These are phyloP conservation scores for Hydraecia micacea DNA, from an alignment of 2,888 invertebrate genomes.

Conservation along the genomic window DNA sequence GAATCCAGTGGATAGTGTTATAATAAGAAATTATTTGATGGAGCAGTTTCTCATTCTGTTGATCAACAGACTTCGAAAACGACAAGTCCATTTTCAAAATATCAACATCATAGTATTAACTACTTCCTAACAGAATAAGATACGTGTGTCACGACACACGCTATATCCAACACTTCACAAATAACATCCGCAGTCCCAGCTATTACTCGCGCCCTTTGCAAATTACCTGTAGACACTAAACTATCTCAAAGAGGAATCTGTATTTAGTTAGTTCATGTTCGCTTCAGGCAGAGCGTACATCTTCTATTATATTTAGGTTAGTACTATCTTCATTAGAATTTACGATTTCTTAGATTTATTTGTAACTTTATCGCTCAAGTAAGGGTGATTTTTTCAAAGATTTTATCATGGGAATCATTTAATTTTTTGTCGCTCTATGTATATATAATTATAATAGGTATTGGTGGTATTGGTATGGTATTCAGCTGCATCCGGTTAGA, in stretches of 20 bases:
- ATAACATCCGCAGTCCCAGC: slow-evolving; percentile 15
- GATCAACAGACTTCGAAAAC: background rate
- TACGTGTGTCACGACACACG: slow-evolving; percentile 8
- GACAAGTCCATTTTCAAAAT: background rate
- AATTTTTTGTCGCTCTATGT: background rate
- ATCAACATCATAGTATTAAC: background rate
- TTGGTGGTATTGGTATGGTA: too few relatives aligned
- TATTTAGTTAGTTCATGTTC: slow-evolving; percentile 33
- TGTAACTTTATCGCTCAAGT: background rate
- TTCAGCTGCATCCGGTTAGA: too few relatives aligned
- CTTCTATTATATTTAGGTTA: slow-evolving; percentile 7
- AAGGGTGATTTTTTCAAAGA: background rate
- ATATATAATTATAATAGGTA: too few relatives aligned
- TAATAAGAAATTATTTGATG: too few relatives aligned
- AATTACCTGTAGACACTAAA: slow-evolving; percentile 33
- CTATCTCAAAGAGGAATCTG: slow-evolving; percentile 49
- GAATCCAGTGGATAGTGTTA: too few relatives aligned
- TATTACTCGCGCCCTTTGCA: slow-evolving; percentile 45
- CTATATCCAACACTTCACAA: background rate
- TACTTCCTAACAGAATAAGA: background rate
- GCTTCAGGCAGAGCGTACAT: slow-evolving; percentile 17
- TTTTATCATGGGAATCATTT: background rate
- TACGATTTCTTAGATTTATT: background rate
- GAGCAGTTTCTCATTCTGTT: too few relatives aligned
- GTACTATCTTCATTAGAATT: background rate